These are phyloP conservation scores for Euplexia lucipara DNA, from an alignment of 2,888 invertebrate species.

Conservation along the genomic window DNA sequence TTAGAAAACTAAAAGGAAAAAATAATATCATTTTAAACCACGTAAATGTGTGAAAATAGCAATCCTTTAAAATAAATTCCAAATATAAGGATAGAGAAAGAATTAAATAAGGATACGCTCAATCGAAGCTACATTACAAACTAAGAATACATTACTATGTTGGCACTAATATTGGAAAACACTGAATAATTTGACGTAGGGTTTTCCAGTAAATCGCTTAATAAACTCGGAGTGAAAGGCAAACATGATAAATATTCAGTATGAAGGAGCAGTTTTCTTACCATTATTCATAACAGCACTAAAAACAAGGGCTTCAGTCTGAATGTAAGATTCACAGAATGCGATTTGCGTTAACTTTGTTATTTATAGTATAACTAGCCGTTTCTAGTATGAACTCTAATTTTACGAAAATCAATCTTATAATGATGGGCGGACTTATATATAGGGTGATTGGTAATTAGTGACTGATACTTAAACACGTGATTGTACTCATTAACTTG, in stretches of 20 bases:
- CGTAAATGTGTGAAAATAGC: not conserved
- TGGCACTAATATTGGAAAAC: constrained; percentile 5
- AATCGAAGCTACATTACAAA: not conserved
- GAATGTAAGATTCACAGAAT: too few species aligned
- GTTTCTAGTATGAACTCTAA: too few species aligned
- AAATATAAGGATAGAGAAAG: too few species aligned
- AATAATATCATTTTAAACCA: not conserved
- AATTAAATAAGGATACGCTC: constrained; percentile 3
- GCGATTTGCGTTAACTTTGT: too few species aligned
- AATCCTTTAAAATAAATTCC: not conserved
- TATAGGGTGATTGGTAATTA: too few species aligned
- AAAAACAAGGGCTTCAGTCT: too few species aligned
- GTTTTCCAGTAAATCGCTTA: constrained; percentile 5
- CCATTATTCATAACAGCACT: too few species aligned
- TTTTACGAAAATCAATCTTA: too few species aligned
- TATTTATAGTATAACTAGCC: too few species aligned
- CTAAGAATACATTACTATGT: constrained; percentile 3
- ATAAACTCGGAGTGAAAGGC: constrained; percentile 10
- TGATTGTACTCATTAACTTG: too few species aligned
- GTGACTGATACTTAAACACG: too few species aligned
- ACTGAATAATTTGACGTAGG: constrained; percentile 1
- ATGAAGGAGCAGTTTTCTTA: not conserved
- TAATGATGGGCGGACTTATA: too few species aligned
- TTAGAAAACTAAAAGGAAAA: constrained; percentile 4
- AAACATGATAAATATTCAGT: not conserved